These are phyloP conservation scores for Channa maculata DNA, from an alignment of 2,113 vertebrate genomes.

Conservation along the genomic window DNA sequence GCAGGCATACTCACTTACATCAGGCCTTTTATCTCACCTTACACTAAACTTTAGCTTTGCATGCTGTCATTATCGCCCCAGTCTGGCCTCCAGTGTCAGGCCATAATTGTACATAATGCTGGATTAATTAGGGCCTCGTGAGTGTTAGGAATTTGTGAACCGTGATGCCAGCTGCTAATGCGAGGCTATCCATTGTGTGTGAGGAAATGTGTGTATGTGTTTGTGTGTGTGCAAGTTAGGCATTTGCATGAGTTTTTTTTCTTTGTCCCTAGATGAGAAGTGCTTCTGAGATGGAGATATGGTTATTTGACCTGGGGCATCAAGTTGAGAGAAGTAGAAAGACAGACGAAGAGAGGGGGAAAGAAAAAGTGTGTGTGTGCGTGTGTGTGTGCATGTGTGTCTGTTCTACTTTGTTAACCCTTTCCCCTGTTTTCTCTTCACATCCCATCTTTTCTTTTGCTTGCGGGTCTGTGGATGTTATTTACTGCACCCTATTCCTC, in stretches of 20 bases:
- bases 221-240: constrained; percentile 31
- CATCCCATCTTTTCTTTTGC: constrained; percentile 47
- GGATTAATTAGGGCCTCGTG: constrained; percentile 60
- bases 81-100: constrained; percentile 26
- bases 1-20: constrained; percentile 12
- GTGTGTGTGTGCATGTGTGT: constrained; percentile 19
- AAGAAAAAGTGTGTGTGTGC: constrained; percentile 23
- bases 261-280: constrained; percentile 62
- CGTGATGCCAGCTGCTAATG: constrained; percentile 53
- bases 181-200: constrained; percentile 22
- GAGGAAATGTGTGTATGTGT: background rate
- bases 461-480: constrained; percentile 44
- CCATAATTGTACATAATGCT: constrained; percentile 52
- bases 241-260: constrained; percentile 48
- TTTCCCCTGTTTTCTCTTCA: constrained; percentile 38
- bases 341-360: constrained; percentile 60
- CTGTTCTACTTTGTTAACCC: constrained; percentile 57
- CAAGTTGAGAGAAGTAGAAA: constrained; percentile 62
- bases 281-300: constrained; percentile 75
- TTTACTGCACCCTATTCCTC: constrained; percentile 19
- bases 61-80: constrained; percentile 38
- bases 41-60: constrained; percentile 15
- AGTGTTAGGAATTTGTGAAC: constrained; percentile 50
- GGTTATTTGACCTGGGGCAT: constrained; percentile 76
- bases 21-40: constrained; percentile 44